Evolutionary conservation across 2,113 vertebrate species (phyloP).

Genomic region (Agelaius tricolor): DNA sequence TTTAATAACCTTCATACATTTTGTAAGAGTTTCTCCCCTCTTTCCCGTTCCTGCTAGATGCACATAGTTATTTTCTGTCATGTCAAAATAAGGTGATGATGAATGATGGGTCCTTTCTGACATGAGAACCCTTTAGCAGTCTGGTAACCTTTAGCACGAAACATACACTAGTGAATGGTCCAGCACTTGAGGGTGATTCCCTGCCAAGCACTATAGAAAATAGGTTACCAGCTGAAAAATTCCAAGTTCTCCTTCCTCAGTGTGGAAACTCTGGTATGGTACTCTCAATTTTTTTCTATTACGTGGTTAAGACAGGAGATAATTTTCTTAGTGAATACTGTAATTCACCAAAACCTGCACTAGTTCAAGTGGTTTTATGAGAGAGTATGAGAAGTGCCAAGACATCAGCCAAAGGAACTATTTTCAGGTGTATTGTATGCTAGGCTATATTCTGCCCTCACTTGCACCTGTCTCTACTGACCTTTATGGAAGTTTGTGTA

Average conservation of each 20-base stretch:
- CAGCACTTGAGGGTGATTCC: conserved; percentile 70
- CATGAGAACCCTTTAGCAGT: conserved; percentile 65
- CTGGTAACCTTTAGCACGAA: conserved; percentile 73
- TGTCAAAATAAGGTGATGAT: conserved; percentile 70
- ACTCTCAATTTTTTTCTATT: conserved; percentile 62
- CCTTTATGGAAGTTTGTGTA: conserved; percentile 21
- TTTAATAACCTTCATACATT: background rate
- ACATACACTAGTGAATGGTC: conserved; percentile 64
- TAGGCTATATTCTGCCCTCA: background rate
- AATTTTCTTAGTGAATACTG: conserved; percentile 54
- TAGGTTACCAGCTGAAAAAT: conserved; percentile 67
- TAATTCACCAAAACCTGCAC: conserved; percentile 61
- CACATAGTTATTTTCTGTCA: conserved; percentile 48
- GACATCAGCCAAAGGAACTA: conserved; percentile 58
- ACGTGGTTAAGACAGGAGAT: conserved; percentile 68
- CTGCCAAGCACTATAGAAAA: conserved; percentile 72
- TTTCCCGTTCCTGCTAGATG: conserved; percentile 54
- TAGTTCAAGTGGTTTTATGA: conserved; percentile 63
- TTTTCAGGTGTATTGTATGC: conserved; percentile 22
- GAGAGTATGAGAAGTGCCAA: conserved; percentile 49
- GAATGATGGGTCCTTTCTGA: conserved; percentile 63
- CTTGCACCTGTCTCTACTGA: background rate
- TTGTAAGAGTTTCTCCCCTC: background rate
- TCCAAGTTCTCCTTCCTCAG: conserved; percentile 53
- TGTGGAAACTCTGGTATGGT: background rate